phyloP scores from a whole-genome alignment of 2,113 vertebrate genomes.

The Danionella cerebrum region DNA sequence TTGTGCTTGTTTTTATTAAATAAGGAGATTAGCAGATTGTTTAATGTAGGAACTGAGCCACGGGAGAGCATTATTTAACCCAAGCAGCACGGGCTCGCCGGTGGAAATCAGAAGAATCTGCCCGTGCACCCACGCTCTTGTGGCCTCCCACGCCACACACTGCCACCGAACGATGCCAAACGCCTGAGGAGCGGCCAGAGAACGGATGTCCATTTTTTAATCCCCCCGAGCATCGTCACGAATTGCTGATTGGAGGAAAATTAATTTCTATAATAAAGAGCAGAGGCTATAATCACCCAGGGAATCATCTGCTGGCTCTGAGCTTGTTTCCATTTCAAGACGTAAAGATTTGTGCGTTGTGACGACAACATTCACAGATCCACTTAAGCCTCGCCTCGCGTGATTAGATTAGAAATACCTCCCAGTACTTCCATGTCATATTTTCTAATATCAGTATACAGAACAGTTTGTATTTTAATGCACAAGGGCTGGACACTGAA shows the following conservation, averaged over 20 bases:
- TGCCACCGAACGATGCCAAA: conserved; percentile 15
- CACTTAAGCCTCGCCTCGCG: neutral
- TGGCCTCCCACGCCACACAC: conserved; percentile 26
- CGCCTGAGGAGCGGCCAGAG: conserved; percentile 39
- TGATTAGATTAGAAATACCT: neutral
- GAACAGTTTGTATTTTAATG: no score
- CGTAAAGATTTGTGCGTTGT: neutral
- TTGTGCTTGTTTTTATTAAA: neutral
- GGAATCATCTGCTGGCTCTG: neutral
- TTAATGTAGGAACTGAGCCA: neutral
- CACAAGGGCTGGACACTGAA: no score
- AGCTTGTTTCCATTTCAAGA: neutral
- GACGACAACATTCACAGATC: neutral
- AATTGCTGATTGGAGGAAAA: conserved; percentile 14
- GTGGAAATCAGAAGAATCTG: conserved; percentile 1
- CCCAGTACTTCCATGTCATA: no score
- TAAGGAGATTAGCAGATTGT: neutral
- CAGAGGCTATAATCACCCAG: neutral
- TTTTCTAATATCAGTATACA: no score
- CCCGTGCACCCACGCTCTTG: conserved; percentile 21
- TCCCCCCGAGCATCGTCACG: conserved; percentile 17
- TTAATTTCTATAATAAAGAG: conserved; percentile 40
- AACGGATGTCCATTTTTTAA: conserved; percentile 29
- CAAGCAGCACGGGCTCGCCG: conserved; percentile 18
- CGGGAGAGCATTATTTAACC: neutral